Percentiles rank a stretch among this genome's conserved stretches.
These are phyloP conservation scores for Caenorhabditis elegans DNA, from an alignment of 1,140 invertebrate genomes.

Conservation along the genomic window DNA sequence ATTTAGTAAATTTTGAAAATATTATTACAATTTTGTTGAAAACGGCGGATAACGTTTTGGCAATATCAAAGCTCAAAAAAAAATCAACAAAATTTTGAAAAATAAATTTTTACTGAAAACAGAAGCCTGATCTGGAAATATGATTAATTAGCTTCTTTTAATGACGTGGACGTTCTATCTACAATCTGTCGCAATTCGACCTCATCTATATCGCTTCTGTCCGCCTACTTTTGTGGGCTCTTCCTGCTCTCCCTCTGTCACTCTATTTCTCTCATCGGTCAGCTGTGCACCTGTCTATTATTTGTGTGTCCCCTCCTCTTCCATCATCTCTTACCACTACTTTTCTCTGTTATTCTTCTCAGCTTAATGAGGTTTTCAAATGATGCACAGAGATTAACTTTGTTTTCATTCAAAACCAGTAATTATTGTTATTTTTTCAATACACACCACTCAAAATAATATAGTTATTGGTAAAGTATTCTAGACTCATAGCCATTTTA, in stretches of 20 bases:
- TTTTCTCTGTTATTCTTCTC: not conserved
- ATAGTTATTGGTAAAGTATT: no score
- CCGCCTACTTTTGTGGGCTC: not conserved
- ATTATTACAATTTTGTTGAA: no score
- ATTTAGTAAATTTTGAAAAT: no score
- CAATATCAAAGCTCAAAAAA: no score
- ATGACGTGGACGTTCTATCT: no score
- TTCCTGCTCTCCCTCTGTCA: not conserved
- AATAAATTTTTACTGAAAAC: no score
- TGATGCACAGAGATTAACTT: not conserved
- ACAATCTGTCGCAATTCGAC: constrained; percentile 20
- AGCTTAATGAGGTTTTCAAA: not conserved
- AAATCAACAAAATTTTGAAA: no score
- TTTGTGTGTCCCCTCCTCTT: not conserved
- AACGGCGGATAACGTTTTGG: no score
- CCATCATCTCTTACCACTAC: not conserved
- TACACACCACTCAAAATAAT: no score
- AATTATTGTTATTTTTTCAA: not conserved
- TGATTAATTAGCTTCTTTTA: no score
- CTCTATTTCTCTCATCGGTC: constrained; percentile 20
- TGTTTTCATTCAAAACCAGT: not conserved
- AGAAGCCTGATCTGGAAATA: no score
- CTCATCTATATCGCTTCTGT: not conserved
- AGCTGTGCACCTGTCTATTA: constrained; percentile 24
- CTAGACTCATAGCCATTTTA: no score